Base-by-base conservation (phyloP, 2,888 invertebrate species). In the Coleophora flavipennella region DNA sequence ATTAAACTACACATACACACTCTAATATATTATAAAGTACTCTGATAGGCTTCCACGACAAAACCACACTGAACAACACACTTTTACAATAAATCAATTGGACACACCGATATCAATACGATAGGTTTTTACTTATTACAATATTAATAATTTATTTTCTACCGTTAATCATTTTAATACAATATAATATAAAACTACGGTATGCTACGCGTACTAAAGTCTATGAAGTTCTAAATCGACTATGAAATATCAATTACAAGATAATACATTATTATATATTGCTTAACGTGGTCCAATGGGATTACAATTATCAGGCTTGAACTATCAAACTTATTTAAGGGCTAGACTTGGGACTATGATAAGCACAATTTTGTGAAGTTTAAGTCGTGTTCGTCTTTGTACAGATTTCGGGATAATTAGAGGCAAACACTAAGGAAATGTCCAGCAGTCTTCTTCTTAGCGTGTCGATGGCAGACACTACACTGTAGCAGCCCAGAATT, bases 251-350 rank as follows among this genome's bases (percentile, higher is more conserved):
- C 6, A 20, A 4, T 4, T 20, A 4, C 3, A 4, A 20, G 20
- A 20, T 20, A 20, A 4, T 20, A 20, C 6, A 20, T 20, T 20
- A 20, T 20, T 20, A 67, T 66, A 70, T 81, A 81, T 83, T 83
- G 83, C 81, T 83, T 80, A 78, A 70, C 66, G 60, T 84, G 83
- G 81, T 84, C 81, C 83, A 62, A 78, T 76, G 75, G 77, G 72
- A 67, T 72, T 68, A 60, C 59, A 59, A 67, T 20, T 20, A 20
- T 20, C 71, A 76, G 69, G 66, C 61, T 51, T 65, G 35, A 28
- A 26, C 33, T 29, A 36, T 32, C 20, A 55, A 69, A 66, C 62
- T 71, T 65, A 67, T 48, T 47, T 57, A 54, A 57, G 54, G 46
- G 45, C 58, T 53, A 59, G 59, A 60, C 60, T 67, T 59, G 57